Evolutionary conservation across 2,797 vertebrate species (phyloP).

Genomic region (Furcifer pardalis): DNA sequence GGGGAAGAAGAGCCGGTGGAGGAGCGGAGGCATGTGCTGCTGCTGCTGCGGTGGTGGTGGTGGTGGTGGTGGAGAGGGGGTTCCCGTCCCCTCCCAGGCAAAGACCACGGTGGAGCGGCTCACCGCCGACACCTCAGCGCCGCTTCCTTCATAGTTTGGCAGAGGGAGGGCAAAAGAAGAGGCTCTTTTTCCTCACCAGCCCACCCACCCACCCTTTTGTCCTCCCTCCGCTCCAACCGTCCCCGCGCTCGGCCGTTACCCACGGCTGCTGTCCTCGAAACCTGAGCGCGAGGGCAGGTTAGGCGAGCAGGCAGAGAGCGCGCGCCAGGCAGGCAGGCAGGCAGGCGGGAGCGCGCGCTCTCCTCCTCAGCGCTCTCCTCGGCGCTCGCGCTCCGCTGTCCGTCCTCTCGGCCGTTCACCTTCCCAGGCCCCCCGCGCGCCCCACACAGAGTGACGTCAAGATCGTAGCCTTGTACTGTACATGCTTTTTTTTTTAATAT

Average conservation of each 20-base stretch:
- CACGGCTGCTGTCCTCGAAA: neutral
- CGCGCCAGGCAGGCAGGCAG: neutral
- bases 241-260: too few relatives aligned
- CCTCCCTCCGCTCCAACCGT: neutral
- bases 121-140: neutral
- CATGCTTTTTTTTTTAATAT: too few relatives aligned
- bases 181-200: neutral
- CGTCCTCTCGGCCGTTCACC: neutral
- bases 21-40: constrained; percentile 34
- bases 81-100: too few relatives aligned
- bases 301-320: too few relatives aligned
- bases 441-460: constrained; percentile 28
- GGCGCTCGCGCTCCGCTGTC: constrained; percentile 8
- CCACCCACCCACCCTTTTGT: too few relatives aligned
- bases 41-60: constrained; percentile 21
- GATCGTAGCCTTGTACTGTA: neutral
- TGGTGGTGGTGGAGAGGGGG: too few relatives aligned
- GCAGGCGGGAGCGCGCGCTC: constrained; percentile 5
- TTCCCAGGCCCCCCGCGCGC: neutral
- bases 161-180: neutral
- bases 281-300: neutral
- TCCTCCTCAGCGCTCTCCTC: constrained; percentile 13
- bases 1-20: constrained; percentile 28
- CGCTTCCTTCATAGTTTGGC: neutral
- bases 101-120: constrained; percentile 2